A percentile compares a stretch with the other conserved stretches of the same genome.
Evolutionary conservation across 2,888 invertebrate genomes (phyloP).

Genomic region (Ormyrus thymus): DNA sequence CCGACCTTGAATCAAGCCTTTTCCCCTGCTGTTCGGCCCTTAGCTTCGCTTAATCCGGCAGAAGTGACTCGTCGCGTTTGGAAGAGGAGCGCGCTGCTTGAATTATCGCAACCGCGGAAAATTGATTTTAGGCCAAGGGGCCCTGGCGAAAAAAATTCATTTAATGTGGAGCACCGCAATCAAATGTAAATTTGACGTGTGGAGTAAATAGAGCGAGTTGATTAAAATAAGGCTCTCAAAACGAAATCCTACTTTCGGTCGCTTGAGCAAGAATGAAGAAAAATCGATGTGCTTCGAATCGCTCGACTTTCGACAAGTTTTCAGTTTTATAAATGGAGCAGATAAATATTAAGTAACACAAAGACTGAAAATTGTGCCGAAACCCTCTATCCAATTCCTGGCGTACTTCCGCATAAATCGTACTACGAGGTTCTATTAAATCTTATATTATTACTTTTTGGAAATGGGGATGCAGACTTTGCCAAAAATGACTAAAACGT

Average conservation of each 20-base stretch:
- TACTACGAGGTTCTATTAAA: too few relatives aligned
- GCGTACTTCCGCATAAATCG: too few relatives aligned
- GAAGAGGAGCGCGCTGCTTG: too few relatives aligned
- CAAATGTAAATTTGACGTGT: neutral
- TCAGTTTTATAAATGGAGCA: too few relatives aligned
- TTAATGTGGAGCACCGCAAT: neutral
- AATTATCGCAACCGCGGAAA: too few relatives aligned
- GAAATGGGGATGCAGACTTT: too few relatives aligned
- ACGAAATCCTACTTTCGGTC: neutral
- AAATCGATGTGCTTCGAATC: constrained; percentile 14
- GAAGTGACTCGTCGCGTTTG: neutral
- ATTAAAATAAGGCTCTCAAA: neutral
- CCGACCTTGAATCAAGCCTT: constrained; percentile 36
- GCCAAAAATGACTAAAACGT: too few relatives aligned
- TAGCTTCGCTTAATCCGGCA: neutral
- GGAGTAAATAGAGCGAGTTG: neutral
- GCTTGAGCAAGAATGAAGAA: neutral
- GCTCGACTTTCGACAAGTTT: constrained; percentile 17
- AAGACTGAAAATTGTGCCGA: too few relatives aligned
- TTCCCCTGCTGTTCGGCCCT: neutral
- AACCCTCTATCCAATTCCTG: too few relatives aligned
- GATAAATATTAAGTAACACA: too few relatives aligned
- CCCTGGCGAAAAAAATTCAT: neutral
- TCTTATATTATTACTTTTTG: too few relatives aligned
- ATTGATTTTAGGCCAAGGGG: too few relatives aligned